Base-by-base conservation (phyloP, 2,797 vertebrate species). In the Merluccius polli region DNA sequence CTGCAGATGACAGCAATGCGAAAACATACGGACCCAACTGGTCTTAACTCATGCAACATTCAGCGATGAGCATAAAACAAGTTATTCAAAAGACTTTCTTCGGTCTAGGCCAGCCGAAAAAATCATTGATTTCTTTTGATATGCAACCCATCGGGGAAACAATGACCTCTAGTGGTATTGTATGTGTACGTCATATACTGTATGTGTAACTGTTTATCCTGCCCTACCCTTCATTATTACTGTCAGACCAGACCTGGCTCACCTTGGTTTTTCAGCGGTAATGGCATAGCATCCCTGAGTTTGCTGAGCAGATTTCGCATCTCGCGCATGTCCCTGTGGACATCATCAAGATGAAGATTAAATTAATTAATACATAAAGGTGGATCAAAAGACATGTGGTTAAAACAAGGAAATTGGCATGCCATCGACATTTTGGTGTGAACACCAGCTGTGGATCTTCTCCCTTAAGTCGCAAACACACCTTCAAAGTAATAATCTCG, bases 211-310 rank as follows among this genome's bases (percentile, higher is more conserved):
- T 21, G 44, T 48, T 48, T 8, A 70, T 7, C 30, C 24, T 69
- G 27, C 68, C 31, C 18, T 69, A 69, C 65, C 29, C 35, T 29
- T 38, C 38, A 29, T 36, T 29, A 16, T 48, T 4, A 35, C n/a
- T n/a, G n/a, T n/a, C n/a, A 70, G 70, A n/a, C 27, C 67, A 52
- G n/a, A 68, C 9, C 3, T 41, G n/a, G 68, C 79, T 13, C 71
- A 97, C 97, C 97, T 97, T 99, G 97, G 91, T 97, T 99, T 94
- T 98, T 98, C 95, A 99, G 84, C 82, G 97, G 97, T 90, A 98
- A 94, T 92, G 97, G 97, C 97, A 99, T 98, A 81, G 96, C 96
- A 90, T 98, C 97, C 97, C 97, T 98, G 96, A 99, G 97, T 98
- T 98, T 98, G 92, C 97, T 99, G 93, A 99, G 94, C 87, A 99